Evolutionary conservation across 2,797 vertebrate genomes (phyloP).

Genomic region (Coranthus polyacanthus): DNA sequence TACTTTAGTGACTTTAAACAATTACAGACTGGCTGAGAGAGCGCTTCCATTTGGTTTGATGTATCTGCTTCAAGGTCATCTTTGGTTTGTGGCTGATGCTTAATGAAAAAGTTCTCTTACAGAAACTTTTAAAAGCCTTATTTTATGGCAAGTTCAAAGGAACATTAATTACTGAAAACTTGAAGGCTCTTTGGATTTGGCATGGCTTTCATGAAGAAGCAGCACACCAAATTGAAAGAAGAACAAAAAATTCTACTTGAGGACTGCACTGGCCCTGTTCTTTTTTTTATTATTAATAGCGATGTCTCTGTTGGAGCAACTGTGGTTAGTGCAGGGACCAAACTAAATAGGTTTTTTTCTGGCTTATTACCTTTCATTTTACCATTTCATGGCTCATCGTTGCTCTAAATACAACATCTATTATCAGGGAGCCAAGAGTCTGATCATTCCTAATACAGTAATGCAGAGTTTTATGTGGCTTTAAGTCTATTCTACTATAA

Average conservation of each 20-base stretch:
- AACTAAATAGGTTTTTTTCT: slow-evolving; percentile 3
- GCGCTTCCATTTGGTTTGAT: background rate
- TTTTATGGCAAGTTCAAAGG: slow-evolving; percentile 30
- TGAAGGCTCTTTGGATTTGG: background rate
- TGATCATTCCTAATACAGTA: no score
- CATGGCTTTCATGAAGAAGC: slow-evolving; percentile 27
- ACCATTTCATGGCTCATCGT: slow-evolving; percentile 2
- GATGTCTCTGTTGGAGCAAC: slow-evolving; percentile 19
- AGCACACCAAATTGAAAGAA: slow-evolving; percentile 15
- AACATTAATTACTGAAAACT: slow-evolving; percentile 13
- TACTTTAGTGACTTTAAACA: slow-evolving; percentile 1
- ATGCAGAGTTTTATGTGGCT: no score
- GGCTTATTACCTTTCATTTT: slow-evolving; percentile 23
- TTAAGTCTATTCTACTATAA: background rate
- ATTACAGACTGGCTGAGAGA: background rate
- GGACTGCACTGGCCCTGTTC: slow-evolving; percentile 7
- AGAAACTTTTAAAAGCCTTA: slow-evolving; percentile 24
- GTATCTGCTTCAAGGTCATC: slow-evolving; percentile 1
- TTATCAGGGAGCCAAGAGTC: background rate
- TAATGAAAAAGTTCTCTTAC: slow-evolving; percentile 24
- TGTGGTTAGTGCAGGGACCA: slow-evolving; percentile 7
- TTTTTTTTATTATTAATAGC: slow-evolving; percentile 8
- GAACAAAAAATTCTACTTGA: slow-evolving; percentile 13
- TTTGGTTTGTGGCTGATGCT: slow-evolving; percentile 24
- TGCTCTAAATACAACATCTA: background rate